Conservation (phyloP, 2,888 invertebrate genomes). For the Trissonchulus sp. region DNA sequence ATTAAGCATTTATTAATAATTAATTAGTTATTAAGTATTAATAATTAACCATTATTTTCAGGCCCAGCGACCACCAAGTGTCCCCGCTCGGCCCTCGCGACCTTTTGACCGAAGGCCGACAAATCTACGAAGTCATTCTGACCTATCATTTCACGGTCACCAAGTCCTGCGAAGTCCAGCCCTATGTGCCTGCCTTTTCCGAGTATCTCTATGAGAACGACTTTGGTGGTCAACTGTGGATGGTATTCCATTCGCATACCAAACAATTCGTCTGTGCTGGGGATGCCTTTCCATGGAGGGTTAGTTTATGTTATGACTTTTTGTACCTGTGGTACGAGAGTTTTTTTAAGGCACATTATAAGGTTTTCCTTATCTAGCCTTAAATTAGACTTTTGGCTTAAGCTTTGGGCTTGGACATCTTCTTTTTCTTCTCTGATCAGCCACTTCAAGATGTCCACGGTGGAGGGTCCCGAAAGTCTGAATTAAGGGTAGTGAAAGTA, state of each 20-base stretch:
- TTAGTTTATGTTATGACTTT: conserved; percentile 36
- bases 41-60: no score
- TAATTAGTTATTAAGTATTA: no score
- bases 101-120: conserved; percentile 74
- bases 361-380: background rate
- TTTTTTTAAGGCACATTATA: background rate
- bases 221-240: conserved; percentile 92
- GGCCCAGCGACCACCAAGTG: conserved; percentile 74
- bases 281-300: conserved; percentile 77
- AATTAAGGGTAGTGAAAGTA: no score
- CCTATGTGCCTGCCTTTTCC: conserved; percentile 66
- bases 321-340: background rate
- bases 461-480: no score
- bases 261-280: conserved; percentile 78
- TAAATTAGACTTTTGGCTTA: no score
- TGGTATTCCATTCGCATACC: conserved; percentile 77
- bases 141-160: conserved; percentile 67
- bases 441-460: no score
- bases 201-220: conserved; percentile 88
- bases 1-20: no score
- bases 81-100: conserved; percentile 71
- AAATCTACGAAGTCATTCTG: conserved; percentile 81
- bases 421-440: no score
- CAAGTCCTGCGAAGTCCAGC: conserved; percentile 44
- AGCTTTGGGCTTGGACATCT: no score